Conservation (phyloP, 2,797 vertebrate species). For the Crocodylus rhombifer region DNA sequence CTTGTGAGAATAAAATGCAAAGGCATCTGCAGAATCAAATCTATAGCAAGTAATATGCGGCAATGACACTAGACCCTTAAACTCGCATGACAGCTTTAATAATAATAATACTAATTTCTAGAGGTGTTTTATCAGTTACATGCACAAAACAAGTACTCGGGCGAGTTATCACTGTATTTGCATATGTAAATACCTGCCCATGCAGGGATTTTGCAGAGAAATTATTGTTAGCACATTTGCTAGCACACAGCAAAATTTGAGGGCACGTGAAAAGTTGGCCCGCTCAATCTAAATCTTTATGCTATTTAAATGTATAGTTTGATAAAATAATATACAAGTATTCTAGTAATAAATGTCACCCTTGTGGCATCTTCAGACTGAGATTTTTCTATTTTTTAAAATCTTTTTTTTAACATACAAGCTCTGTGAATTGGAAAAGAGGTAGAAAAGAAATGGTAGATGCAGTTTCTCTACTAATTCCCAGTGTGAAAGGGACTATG, state of each 20-base stretch:
- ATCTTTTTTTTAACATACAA: neutral
- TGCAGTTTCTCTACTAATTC: slow-evolving; percentile 47
- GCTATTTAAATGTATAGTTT: neutral
- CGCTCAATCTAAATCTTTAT: neutral
- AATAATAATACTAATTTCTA: neutral
- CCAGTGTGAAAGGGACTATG: slow-evolving; percentile 51
- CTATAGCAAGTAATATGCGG: fast-evolving
- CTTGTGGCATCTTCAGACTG: neutral
- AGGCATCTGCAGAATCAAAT: neutral
- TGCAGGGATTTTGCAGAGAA: neutral
- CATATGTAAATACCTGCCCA: neutral
- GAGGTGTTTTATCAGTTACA: neutral
- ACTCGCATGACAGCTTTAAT: neutral
- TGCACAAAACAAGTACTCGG: neutral
- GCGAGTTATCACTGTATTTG: neutral
- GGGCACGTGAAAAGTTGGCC: neutral
- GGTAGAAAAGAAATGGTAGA: neutral
- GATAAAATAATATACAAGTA: neutral
- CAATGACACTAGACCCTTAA: neutral
- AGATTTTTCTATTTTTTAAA: neutral
- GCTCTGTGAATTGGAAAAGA: neutral
- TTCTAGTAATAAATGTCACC: neutral
- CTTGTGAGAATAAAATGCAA: neutral
- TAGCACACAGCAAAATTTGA: neutral
- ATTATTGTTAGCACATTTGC: too few species aligned